Evolutionary conservation across 2,888 invertebrate species (phyloP).

Genomic region (Patella pellucida): DNA sequence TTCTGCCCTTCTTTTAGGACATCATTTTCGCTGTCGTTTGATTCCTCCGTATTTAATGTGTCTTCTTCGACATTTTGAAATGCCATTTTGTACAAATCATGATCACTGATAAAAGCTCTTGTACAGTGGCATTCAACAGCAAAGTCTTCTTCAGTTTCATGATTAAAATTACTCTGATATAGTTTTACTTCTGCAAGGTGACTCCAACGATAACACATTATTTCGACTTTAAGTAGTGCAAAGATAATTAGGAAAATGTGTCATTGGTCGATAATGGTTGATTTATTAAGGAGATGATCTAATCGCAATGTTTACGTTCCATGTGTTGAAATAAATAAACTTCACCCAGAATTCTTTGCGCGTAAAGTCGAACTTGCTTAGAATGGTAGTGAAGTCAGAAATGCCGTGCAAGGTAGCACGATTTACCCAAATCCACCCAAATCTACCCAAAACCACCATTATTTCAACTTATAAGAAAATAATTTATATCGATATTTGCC

Average conservation of each 20-base stretch:
- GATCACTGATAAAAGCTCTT: constrained; percentile 44
- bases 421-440: too few species aligned
- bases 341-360: too few species aligned
- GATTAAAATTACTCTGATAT: constrained; percentile 14
- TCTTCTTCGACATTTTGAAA: constrained; percentile 15
- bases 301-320: too few species aligned
- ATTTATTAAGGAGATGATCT: too few species aligned
- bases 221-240: not conserved
- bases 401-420: too few species aligned
- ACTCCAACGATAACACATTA: constrained; percentile 63
- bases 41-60: not conserved
- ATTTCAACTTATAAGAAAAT: too few species aligned
- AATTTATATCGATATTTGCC: too few species aligned
- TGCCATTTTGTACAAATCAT: constrained; percentile 23
- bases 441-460: too few species aligned
- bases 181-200: constrained; percentile 58
- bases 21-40: not conserved
- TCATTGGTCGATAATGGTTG: too few species aligned
- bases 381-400: too few species aligned
- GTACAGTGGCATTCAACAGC: constrained; percentile 56
- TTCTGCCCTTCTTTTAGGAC: constrained; percentile 26
- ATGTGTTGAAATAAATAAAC: too few species aligned
- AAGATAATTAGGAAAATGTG: not conserved
- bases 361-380: too few species aligned
- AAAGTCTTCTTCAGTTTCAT: constrained; percentile 25